Evolutionary conservation across 2,113 vertebrate genomes (phyloP).

Genomic region (Scalopus aquaticus): DNA sequence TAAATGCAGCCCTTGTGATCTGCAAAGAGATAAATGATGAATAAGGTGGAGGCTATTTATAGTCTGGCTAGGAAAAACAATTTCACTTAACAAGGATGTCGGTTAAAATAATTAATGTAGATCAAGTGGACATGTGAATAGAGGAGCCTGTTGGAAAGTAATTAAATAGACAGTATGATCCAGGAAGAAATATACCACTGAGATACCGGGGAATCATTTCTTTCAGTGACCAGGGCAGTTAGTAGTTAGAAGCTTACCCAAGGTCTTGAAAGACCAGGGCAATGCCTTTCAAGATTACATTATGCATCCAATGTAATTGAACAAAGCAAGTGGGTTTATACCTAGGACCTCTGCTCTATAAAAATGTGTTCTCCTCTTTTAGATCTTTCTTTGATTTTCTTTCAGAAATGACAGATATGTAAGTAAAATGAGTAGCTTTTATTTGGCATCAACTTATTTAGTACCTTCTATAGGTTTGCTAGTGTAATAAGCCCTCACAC

Average conservation of each 20-base stretch:
- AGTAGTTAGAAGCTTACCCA: not conserved
- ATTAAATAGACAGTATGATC: constrained; percentile 50
- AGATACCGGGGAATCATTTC: not conserved
- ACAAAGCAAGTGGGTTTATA: not conserved
- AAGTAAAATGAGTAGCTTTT: not conserved
- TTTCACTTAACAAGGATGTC: constrained; percentile 74
- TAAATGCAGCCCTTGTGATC: constrained; percentile 55
- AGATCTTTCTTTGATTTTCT: not conserved
- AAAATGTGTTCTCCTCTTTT: not conserved
- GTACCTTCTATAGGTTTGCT: not conserved
- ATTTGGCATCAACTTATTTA: not conserved
- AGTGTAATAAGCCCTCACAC: not conserved
- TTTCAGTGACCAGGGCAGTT: not conserved
- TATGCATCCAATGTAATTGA: not conserved
- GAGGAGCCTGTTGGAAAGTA: constrained; percentile 57
- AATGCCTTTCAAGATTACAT: not conserved
- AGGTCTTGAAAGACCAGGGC: not conserved
- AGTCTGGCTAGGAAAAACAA: constrained; percentile 31
- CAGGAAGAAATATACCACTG: constrained; percentile 41
- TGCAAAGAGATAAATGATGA: constrained; percentile 72
- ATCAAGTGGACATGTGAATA: constrained; percentile 66
- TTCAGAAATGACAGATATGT: not conserved
- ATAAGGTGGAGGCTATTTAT: constrained; percentile 61
- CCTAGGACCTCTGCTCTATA: not conserved
- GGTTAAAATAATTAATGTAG: constrained; percentile 76